These are phyloP conservation scores for Brachylomia viminalis DNA, from an alignment of 2,888 invertebrate genomes.

Conservation along the genomic window DNA sequence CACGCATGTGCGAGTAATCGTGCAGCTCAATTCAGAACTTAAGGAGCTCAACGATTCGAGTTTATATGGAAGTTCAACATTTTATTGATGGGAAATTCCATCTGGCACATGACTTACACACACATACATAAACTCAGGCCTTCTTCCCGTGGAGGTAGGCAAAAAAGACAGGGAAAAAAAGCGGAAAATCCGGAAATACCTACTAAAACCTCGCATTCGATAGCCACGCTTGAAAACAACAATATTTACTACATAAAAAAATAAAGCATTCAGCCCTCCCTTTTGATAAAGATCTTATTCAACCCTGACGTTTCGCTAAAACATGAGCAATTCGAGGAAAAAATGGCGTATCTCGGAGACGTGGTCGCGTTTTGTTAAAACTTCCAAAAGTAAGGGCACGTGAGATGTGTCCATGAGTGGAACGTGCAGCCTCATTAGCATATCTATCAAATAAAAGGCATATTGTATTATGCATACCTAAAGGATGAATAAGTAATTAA, in stretches of 20 bases:
- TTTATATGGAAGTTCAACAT: too few species aligned
- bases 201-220: too few species aligned
- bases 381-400: slow-evolving; percentile 35
- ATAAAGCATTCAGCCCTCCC: slow-evolving; percentile 18
- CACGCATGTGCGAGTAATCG: too few species aligned
- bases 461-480: background rate
- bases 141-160: too few species aligned
- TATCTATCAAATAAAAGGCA: slow-evolving; percentile 26
- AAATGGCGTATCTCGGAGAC: slow-evolving; percentile 39
- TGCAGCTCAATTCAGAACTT: too few species aligned
- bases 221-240: background rate
- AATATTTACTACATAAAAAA: background rate
- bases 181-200: background rate
- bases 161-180: too few species aligned
- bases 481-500: background rate
- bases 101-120: too few species aligned
- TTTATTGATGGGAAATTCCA: too few species aligned
- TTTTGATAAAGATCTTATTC: slow-evolving; percentile 50
- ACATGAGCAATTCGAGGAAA: slow-evolving; percentile 40
- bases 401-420: slow-evolving; percentile 23
- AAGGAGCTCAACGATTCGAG: too few species aligned
- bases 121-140: too few species aligned
- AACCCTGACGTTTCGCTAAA: slow-evolving; percentile 17
- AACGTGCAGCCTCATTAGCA: slow-evolving; percentile 33
- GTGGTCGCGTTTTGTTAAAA: slow-evolving; percentile 50